Percentiles rank a stretch among this genome's conserved stretches.
Evolutionary conservation across 2,113 vertebrate species (phyloP).

Genomic region (Piprites chloris): DNA sequence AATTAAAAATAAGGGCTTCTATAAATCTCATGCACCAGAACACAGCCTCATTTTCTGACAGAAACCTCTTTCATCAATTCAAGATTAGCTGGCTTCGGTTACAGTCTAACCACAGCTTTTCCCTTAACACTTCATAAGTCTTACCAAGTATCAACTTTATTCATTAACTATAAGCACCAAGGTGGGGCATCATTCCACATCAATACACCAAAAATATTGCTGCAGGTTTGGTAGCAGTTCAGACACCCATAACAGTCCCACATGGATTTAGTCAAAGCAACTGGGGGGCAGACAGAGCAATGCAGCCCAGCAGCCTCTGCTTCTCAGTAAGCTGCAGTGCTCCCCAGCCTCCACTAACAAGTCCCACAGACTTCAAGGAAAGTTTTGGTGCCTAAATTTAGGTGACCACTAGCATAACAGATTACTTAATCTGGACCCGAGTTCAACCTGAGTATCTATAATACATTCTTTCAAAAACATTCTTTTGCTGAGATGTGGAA

Average conservation of each 20-base stretch:
- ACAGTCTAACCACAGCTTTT: not conserved
- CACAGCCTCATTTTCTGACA: not conserved
- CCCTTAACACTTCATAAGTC: not conserved
- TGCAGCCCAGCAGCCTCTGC: not conserved
- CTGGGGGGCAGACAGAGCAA: not conserved
- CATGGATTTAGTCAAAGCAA: not conserved
- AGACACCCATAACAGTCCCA: not conserved
- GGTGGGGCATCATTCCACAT: not conserved
- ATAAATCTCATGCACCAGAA: not conserved
- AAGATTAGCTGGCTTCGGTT: not conserved
- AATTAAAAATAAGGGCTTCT: not conserved
- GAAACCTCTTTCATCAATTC: not conserved
- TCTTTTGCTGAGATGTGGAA: not conserved
- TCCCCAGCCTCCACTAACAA: not conserved
- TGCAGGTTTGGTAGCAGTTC: not conserved
- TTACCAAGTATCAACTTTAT: not conserved
- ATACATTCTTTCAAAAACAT: not conserved
- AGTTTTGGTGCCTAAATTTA: not conserved
- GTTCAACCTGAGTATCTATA: not conserved
- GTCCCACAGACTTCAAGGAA: rapidly evolving
- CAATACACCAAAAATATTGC: not conserved
- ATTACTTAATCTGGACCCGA: not conserved
- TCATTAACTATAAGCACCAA: not conserved
- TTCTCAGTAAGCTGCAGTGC: not conserved
- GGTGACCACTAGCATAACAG: not conserved